These are phyloP conservation scores for Macrophya annulata DNA, from an alignment of 2,888 invertebrate species.

Conservation along the genomic window DNA sequence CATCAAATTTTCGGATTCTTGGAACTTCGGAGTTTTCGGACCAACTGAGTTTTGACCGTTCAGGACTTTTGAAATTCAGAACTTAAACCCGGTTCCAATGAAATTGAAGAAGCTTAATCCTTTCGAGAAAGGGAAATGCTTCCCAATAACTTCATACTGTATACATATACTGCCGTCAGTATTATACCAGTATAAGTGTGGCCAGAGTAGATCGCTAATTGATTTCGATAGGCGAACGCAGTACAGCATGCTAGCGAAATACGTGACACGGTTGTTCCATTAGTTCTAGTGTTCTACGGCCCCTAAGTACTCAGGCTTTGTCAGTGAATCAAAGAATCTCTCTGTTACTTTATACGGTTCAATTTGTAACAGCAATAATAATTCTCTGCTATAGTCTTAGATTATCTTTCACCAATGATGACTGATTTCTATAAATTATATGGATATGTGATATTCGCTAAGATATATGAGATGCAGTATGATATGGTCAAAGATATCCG, in stretches of 20 bases:
- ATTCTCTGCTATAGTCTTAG: neutral
- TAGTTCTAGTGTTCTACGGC: conserved; percentile 48
- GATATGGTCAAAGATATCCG: neutral
- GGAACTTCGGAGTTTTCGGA: no score
- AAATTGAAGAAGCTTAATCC: neutral
- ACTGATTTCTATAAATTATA: neutral
- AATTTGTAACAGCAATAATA: conserved; percentile 19
- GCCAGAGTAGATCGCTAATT: conserved; percentile 40
- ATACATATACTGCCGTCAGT: conserved; percentile 1
- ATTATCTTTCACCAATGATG: neutral
- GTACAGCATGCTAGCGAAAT: conserved; percentile 48
- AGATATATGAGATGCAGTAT: no score
- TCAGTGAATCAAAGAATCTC: conserved; percentile 46
- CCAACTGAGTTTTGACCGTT: no score
- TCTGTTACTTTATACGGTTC: neutral
- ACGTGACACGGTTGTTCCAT: conserved; percentile 56
- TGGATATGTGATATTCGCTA: neutral
- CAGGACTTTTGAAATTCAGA: no score
- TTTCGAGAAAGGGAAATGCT: neutral
- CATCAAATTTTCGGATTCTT: no score
- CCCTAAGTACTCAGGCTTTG: conserved; percentile 40
- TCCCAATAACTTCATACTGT: neutral
- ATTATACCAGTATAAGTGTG: conserved; percentile 21
- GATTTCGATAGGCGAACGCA: conserved; percentile 53
- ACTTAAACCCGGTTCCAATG: no score